Percentiles rank a stretch among this genome's conserved stretches.
These are phyloP conservation scores for Gari tellinella DNA, from an alignment of 2,888 invertebrate species.

Conservation along the genomic window DNA sequence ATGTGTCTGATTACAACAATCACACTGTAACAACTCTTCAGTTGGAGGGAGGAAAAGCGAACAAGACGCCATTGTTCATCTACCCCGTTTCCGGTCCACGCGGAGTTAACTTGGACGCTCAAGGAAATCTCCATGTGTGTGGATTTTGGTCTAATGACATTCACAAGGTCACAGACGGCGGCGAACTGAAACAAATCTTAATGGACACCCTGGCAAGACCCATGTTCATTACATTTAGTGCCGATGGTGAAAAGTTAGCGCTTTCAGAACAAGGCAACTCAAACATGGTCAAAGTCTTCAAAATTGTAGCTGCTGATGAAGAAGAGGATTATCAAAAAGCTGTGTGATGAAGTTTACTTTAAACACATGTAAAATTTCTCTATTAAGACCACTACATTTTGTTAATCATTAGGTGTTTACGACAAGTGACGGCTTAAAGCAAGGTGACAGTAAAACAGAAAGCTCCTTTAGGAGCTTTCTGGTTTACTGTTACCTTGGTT, in stretches of 20 bases:
- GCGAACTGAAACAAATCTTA: slow-evolving; percentile 44
- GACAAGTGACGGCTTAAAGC: no score
- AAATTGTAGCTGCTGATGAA: slow-evolving; percentile 37
- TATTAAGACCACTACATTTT: no score
- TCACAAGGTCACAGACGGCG: slow-evolving; percentile 51
- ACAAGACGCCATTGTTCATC: slow-evolving; percentile 50
- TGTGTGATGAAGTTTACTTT: no score
- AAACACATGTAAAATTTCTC: no score
- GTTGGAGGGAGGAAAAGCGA: slow-evolving; percentile 45
- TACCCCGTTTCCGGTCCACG: slow-evolving; percentile 57
- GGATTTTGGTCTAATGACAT: slow-evolving; percentile 61
- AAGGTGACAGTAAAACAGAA: no score
- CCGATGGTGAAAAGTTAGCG: slow-evolving; percentile 50
- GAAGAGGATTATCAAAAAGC: slow-evolving; percentile 41
- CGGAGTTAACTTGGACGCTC: slow-evolving; percentile 47
- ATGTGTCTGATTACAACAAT: slow-evolving; percentile 60
- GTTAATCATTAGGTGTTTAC: no score
- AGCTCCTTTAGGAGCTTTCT: no score
- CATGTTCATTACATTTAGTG: slow-evolving; percentile 40
- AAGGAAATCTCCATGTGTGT: slow-evolving; percentile 53
- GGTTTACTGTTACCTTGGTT: no score
- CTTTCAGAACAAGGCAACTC: slow-evolving; percentile 56
- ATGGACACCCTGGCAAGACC: slow-evolving; percentile 50
- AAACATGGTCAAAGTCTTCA: slow-evolving; percentile 51
- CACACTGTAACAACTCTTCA: slow-evolving; percentile 53